phyloP scores from a whole-genome alignment of 2,113 vertebrate species.

The Haemorhous mexicanus region DNA sequence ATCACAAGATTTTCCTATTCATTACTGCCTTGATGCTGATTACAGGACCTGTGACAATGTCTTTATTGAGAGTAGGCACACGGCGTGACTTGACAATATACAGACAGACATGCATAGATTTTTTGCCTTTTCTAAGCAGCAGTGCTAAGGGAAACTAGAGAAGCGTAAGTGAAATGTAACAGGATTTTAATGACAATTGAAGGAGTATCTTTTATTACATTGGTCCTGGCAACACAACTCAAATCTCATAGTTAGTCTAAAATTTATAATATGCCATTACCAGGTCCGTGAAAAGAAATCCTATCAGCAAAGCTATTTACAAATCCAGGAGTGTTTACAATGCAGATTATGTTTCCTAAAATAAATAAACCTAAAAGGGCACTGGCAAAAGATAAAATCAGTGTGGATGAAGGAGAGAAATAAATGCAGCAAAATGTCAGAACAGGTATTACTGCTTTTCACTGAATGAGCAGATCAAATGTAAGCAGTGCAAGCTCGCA shows the following conservation, averaged over 20 bases:
- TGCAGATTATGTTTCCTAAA: background rate
- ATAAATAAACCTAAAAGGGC: background rate
- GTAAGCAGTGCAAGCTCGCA: background rate
- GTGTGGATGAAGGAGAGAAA: background rate
- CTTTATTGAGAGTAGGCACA: background rate
- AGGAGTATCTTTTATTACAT: background rate
- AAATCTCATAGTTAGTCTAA: background rate
- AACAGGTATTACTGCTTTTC: background rate
- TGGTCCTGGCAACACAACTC: background rate
- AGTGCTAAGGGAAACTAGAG: background rate
- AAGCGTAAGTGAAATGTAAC: background rate
- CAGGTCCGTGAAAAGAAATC: background rate
- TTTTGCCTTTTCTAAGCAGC: background rate
- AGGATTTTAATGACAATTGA: background rate
- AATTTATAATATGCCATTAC: background rate
- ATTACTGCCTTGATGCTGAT: background rate
- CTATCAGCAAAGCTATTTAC: background rate
- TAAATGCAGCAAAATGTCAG: background rate
- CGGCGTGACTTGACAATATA: background rate
- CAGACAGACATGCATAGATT: background rate
- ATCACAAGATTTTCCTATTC: constrained; percentile 17
- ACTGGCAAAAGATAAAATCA: background rate
- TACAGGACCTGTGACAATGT: background rate
- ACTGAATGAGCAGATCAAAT: background rate
- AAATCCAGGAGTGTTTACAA: background rate